Base-by-base conservation (phyloP, 2,113 vertebrate species). In the Pseudorectes ferrugineus region DNA sequence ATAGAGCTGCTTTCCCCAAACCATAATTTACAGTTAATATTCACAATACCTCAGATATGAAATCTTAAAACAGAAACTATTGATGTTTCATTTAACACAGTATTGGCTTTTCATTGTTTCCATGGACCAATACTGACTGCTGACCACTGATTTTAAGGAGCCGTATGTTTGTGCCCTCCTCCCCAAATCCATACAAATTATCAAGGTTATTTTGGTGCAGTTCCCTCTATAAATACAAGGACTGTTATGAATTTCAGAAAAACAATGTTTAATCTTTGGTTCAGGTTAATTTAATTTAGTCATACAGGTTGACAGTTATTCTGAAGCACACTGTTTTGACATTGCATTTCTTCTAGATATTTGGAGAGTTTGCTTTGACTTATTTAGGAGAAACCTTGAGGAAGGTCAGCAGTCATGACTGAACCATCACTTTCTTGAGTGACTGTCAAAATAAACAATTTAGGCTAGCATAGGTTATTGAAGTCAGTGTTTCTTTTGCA, bases 401-500 rank as follows among this genome's bases (percentile, higher is more conserved):
- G 62, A 89, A 93, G 84, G 78, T 94, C 89, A 93, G 42, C 46
- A 96, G 91, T 79, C 81, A 83, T n/a, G 49, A 54, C 81, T 96
- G 93, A 95, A 93, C 54, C 62, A 93, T 94, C 85, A 91, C 46
- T 94, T 91, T 88, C 71, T 79, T 73, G 87, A 93, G n/a, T 62
- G 58, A 58, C 70, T 95, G 67, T 92, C 93, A 95, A 92, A 93
- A 87, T 75, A 92, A 94, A 94, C 81, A 82, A 48, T 91, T 91
- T 89, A 85, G 38, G 7, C 35, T 82, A 87, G 26, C 62, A 62
- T 12, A 82, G 45, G 42, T 95, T 95, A 92, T 54, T 82, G 40
- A 89, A 92, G 70, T 78, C 66, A 72, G 45, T 78, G 40, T 85
- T 92, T 95, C 68, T 91, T 93, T 91, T 89, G 61, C 58, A 85